phyloP scores from a whole-genome alignment of 2,797 vertebrate genomes.

The Balearica regulorum region DNA sequence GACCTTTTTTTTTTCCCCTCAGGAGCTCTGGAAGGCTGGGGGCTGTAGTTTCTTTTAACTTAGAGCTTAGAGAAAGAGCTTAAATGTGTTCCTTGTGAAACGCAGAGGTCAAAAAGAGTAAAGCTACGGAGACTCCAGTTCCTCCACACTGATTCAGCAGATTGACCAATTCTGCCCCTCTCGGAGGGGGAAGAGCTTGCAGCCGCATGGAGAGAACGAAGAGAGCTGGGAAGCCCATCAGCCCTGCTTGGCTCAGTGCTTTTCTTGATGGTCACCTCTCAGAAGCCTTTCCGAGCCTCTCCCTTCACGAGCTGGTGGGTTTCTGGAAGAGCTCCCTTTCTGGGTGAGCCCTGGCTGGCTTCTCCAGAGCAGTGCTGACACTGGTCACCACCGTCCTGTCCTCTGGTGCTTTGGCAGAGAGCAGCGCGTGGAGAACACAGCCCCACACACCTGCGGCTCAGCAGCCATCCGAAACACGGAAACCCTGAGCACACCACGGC shows the following conservation, averaged over 20 bases:
- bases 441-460: background rate
- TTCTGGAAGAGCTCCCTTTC: background rate
- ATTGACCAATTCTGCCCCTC: background rate
- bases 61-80: background rate
- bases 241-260: background rate
- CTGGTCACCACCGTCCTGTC: no score
- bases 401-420: background rate
- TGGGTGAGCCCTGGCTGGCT: background rate
- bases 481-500: background rate
- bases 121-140: background rate
- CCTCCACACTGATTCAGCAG: background rate
- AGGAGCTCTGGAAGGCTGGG: background rate
- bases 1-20: background rate
- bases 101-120: background rate
- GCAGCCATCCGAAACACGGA: background rate
- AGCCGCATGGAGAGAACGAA: background rate
- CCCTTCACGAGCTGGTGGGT: background rate
- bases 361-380: background rate
- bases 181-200: background rate
- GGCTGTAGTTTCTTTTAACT: background rate
- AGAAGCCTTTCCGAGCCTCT: background rate
- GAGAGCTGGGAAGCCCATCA: background rate
- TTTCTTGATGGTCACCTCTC: background rate
- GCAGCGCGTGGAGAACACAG: fast-evolving
- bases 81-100: background rate